Percentiles rank a stretch among this genome's conserved stretches.
phyloP scores from a whole-genome alignment of 2,888 invertebrate genomes.

The Hyposoter didymator region DNA sequence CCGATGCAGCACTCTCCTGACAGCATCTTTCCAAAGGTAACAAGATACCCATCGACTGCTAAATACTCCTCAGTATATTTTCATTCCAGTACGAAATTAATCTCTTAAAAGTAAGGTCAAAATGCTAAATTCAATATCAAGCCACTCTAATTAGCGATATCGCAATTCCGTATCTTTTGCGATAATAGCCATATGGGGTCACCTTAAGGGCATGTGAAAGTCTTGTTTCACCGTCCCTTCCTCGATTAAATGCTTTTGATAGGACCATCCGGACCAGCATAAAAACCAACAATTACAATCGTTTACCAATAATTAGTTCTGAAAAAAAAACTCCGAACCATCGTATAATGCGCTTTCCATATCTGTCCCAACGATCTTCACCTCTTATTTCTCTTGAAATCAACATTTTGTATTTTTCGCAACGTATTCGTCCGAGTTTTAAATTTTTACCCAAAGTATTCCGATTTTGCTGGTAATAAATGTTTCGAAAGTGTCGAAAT shows the following conservation, averaged over 20 bases:
- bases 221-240: conserved; percentile 31
- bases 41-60: conserved; percentile 33
- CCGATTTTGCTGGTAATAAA: too few relatives aligned
- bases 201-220: conserved; percentile 51
- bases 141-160: conserved; percentile 51
- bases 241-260: conserved; percentile 39
- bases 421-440: background rate
- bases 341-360: background rate
- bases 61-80: conserved; percentile 16
- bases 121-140: conserved; percentile 33
- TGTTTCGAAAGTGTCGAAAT: too few relatives aligned
- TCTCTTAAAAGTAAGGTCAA: conserved; percentile 22
- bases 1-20: conserved; percentile 25
- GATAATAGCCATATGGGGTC: conserved; percentile 30
- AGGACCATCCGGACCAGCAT: conserved; percentile 3
- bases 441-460: background rate
- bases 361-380: background rate
- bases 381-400: background rate
- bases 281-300: conserved; percentile 18
- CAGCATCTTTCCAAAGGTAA: conserved; percentile 13
- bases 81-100: conserved; percentile 28
- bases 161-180: conserved; percentile 26
- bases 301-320: conserved; percentile 29
- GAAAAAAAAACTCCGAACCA: background rate
- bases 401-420: background rate